phyloP scores from a whole-genome alignment of 1,140 invertebrate genomes.

The Drosophila virilis region DNA sequence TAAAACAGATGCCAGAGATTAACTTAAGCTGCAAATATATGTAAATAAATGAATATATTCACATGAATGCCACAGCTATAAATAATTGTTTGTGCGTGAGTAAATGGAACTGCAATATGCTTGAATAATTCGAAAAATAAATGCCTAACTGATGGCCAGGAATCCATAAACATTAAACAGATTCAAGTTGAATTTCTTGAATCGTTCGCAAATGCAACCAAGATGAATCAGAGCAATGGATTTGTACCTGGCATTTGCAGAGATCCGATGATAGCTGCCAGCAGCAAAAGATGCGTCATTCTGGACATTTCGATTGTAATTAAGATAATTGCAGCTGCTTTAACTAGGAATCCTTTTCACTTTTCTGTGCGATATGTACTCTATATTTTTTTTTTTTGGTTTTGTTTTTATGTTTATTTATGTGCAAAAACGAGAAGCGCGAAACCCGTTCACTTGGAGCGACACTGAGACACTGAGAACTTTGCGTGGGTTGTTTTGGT shows the following conservation, averaged over 20 bases:
- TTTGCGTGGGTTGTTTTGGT: constrained; percentile 59
- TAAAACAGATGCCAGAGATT: constrained; percentile 7
- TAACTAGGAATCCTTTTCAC: constrained; percentile 46
- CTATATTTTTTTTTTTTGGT: not conserved
- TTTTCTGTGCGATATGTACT: constrained; percentile 10
- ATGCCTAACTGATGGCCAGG: constrained; percentile 11
- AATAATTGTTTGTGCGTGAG: constrained; percentile 30
- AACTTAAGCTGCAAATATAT: constrained; percentile 19
- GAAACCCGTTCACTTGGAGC: constrained; percentile 57
- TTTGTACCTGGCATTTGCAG: constrained; percentile 57
- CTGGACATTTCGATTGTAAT: constrained; percentile 47
- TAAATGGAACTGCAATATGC: constrained; percentile 29
- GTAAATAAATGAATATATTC: not conserved
- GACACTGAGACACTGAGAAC: constrained; percentile 62
- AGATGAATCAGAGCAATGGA: constrained; percentile 1
- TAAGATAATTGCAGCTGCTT: constrained; percentile 22
- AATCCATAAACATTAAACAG: constrained; percentile 23
- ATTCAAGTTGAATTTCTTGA: constrained; percentile 11
- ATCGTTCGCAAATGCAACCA: not conserved
- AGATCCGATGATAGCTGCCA: constrained; percentile 57
- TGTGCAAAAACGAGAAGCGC: constrained; percentile 24
- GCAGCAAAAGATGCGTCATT: constrained; percentile 44
- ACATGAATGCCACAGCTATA: constrained; percentile 40
- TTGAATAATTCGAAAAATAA: constrained; percentile 34
- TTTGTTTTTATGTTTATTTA: constrained; percentile 10